Percentiles rank a stretch among this genome's conserved stretches.
Conservation (phyloP, 2,113 vertebrate species). For the Anhinga rufa region DNA sequence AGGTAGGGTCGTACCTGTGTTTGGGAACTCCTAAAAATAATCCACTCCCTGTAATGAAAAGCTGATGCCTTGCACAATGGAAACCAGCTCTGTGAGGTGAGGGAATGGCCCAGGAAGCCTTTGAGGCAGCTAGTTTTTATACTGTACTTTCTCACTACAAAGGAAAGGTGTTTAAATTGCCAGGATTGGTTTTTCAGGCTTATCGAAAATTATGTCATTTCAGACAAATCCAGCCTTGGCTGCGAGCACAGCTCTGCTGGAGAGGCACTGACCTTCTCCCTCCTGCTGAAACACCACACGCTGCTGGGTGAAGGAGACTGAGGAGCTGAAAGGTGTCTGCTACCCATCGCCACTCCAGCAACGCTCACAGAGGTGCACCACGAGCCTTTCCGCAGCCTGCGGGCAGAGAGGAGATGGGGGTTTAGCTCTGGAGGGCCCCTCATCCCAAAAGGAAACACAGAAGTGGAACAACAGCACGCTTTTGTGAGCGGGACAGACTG, state of each 20-base stretch:
- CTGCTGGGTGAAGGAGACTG: rapidly evolving
- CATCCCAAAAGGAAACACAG: neutral
- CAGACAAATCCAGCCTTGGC: neutral
- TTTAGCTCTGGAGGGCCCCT: neutral
- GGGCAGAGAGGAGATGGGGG: neutral
- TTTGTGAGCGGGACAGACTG: neutral
- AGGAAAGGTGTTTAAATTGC: neutral
- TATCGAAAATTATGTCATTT: neutral
- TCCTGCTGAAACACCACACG: neutral
- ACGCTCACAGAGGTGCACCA: neutral
- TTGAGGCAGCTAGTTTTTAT: neutral
- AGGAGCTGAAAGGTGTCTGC: neutral
- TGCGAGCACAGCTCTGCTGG: neutral
- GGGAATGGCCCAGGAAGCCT: neutral
- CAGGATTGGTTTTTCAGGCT: neutral
- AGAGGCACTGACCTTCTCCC: neutral
- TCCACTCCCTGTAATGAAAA: neutral
- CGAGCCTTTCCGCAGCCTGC: neutral
- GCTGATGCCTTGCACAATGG: neutral
- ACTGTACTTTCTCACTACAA: neutral
- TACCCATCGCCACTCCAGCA: neutral
- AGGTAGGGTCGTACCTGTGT: neutral
- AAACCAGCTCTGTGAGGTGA: neutral
- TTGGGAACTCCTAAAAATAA: neutral
- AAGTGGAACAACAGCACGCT: neutral